These are phyloP conservation scores for zebrafish (Danio rerio) DNA, from an alignment of 2,113 vertebrate species.

Conservation along the genomic window GRCz12tu NC_133178.1:27205001-27205500, in stretches of 20 bases:
- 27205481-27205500: too few relatives aligned
- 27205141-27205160: constrained; percentile 21
- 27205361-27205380: neutral
- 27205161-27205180: constrained; percentile 32
- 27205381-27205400: neutral
- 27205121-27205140: constrained; percentile 46
- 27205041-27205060: constrained; percentile 30
- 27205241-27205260: constrained; percentile 15
- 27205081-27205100: constrained; percentile 36
- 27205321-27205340: neutral
- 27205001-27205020: neutral
- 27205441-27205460: too few relatives aligned
- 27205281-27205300: constrained; percentile 40
- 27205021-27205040: constrained; percentile 25
- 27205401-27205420: constrained; percentile 4
- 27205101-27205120: constrained; percentile 28
- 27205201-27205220: constrained; percentile 23
- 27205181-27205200: constrained; percentile 42
- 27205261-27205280: constrained; percentile 39
- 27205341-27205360: constrained; percentile 43
- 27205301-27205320: constrained; percentile 12
- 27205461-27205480: too few relatives aligned
- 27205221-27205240: constrained; percentile 30
- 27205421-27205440: too few relatives aligned
- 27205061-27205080: constrained; percentile 41